Evolutionary conservation across 2,113 vertebrate genomes (phyloP).

Genomic region (Proterorhinus semilunaris): DNA sequence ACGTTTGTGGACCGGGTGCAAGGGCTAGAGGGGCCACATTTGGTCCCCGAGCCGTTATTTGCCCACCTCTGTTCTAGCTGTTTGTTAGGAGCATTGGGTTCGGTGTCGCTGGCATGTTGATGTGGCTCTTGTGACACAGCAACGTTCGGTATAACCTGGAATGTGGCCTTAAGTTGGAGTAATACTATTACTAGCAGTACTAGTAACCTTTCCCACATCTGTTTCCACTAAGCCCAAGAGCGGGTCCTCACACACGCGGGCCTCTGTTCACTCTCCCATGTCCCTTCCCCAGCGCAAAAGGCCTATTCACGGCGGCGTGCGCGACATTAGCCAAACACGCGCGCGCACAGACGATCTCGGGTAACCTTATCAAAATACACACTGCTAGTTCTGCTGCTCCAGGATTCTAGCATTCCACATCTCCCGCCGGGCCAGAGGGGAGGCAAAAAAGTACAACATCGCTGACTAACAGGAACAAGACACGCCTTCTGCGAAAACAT

Average conservation of each 20-base stretch:
- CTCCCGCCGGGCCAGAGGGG: conserved; percentile 35
- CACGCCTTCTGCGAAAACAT: not conserved
- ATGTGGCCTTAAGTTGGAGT: not conserved
- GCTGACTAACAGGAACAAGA: conserved; percentile 7
- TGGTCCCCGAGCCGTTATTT: no score
- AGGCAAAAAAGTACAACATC: conserved; percentile 21
- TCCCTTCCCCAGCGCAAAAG: conserved; percentile 40
- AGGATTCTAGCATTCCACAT: conserved; percentile 55
- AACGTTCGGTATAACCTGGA: no score
- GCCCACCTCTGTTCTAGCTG: no score
- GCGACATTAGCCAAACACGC: conserved; percentile 41
- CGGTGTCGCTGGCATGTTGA: no score
- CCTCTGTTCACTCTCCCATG: conserved; percentile 42
- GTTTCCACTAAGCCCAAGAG: conserved; percentile 53
- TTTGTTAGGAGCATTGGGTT: no score
- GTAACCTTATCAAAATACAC: conserved; percentile 60
- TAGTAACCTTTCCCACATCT: conserved; percentile 52
- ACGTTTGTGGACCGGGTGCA: no score
- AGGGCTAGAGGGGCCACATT: no score
- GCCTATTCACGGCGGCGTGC: conserved; percentile 19
- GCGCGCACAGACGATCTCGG: conserved; percentile 22
- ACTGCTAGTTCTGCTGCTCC: conserved; percentile 37
- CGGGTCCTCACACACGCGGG: conserved; percentile 20
- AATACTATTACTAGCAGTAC: not conserved
- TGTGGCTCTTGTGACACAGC: no score